phyloP scores from a whole-genome alignment of 2,888 invertebrate genomes.

The Trichopria drosophilae region DNA sequence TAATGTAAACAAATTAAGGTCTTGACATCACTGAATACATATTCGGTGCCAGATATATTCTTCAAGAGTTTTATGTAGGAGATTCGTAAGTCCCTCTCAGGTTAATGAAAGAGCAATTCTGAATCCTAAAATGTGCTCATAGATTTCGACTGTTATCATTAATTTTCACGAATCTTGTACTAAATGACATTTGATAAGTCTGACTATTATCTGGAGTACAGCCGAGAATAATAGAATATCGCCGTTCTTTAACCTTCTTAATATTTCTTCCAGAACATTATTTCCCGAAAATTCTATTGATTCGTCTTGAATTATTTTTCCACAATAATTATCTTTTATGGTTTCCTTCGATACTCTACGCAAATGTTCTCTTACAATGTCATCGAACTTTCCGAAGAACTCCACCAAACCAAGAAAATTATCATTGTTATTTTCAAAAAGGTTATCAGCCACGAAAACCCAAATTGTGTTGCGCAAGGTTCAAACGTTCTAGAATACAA shows the following conservation, averaged over 20 bases:
- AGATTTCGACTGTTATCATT: conserved; percentile 19
- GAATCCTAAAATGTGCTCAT: conserved; percentile 24
- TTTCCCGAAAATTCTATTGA: conserved; percentile 18
- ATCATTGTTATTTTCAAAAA: conserved; percentile 30
- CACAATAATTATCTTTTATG: conserved; percentile 18
- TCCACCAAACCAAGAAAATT: conserved; percentile 33
- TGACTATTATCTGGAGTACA: conserved; percentile 33
- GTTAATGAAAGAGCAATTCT: conserved; percentile 6
- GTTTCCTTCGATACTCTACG: background rate
- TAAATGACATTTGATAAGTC: conserved; percentile 30
- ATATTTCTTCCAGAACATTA: conserved; percentile 12
- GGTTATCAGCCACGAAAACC: conserved; percentile 30
- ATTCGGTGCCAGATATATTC: too few relatives aligned
- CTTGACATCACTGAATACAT: too few relatives aligned
- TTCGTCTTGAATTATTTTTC: conserved; percentile 23
- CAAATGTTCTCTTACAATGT: conserved; percentile 20
- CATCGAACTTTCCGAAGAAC: conserved; percentile 22
- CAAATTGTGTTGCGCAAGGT: conserved; percentile 30
- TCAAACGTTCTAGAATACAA: conserved; percentile 30
- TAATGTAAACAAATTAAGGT: too few relatives aligned
- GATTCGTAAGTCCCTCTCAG: conserved; percentile 12
- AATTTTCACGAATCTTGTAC: conserved; percentile 26
- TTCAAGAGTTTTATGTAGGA: conserved; percentile 16
- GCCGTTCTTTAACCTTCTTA: conserved; percentile 21
- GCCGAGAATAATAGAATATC: conserved; percentile 32